A percentile compares a stretch with the other conserved stretches of the same genome.
phyloP scores from a whole-genome alignment of 30 jellyfish, hydroid and myxozoan species.

The Hydra vulgaris region DNA sequence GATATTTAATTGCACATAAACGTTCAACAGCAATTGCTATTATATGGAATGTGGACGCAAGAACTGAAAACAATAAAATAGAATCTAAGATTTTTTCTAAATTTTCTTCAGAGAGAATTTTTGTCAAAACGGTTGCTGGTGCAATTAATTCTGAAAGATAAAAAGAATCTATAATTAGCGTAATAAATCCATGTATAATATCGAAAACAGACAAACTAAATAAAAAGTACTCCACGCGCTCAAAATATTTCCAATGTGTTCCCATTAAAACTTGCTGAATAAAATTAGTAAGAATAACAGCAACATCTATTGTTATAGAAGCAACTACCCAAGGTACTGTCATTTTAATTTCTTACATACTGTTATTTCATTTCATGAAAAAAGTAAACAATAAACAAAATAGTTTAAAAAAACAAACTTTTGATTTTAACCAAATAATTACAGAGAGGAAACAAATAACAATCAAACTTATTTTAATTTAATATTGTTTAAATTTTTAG shows the following conservation, averaged over 20 bases:
- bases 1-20: slow-evolving; percentile 22
- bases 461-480: too few species aligned
- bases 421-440: too few species aligned
- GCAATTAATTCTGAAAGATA: not conserved
- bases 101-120: not conserved
- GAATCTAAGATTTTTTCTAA: slow-evolving; percentile 12
- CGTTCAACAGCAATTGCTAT: slow-evolving; percentile 33
- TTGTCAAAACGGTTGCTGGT: not conserved
- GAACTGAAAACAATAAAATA: slow-evolving; percentile 20
- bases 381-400: too few species aligned
- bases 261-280: slow-evolving; percentile 10
- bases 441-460: too few species aligned
- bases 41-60: slow-evolving; percentile 33
- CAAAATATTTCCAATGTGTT: slow-evolving; percentile 13
- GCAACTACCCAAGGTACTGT: slow-evolving; percentile 13
- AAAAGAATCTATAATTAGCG: slow-evolving; percentile 25
- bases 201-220: slow-evolving; percentile 28
- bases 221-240: slow-evolving; percentile 25
- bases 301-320: slow-evolving; percentile 15
- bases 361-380: too few species aligned
- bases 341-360: too few species aligned
- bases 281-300: slow-evolving; percentile 20
- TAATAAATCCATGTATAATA: slow-evolving; percentile 21
- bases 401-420: too few species aligned
- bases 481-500: too few species aligned